Base-by-base conservation (phyloP, 2,113 vertebrate species). In the Pterocles orientalis region DNA sequence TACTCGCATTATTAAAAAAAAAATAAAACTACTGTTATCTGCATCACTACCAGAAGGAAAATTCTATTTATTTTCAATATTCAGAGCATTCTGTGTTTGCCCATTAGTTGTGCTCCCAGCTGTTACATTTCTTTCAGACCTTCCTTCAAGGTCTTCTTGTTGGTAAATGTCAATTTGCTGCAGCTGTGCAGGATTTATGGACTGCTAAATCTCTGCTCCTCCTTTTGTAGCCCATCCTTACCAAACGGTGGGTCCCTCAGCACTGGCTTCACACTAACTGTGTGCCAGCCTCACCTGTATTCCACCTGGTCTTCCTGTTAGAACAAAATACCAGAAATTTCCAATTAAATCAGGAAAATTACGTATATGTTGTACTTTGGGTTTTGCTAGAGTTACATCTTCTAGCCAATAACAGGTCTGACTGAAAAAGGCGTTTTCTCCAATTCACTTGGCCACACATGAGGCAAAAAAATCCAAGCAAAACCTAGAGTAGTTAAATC, bases 111-210 rank as follows among this genome's bases (percentile, higher is more conserved):
- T 68, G 15, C 77, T 96, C 50, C 54, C 92, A 92, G 91, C 47
- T 97, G 91, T 92, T 90, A 94, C 34, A 62, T 66, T 84, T 88
- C 69, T 94, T 93, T 94, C 73, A 94, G 78, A 87, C 41, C 50
- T 95, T 86, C 43, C 36, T 95, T 95, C 82, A 94, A 95, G 90
- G 91, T 94, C 85, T 95, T 90, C 25, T 85, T 48, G 93, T 95
- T 84, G 47, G 54, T 86, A 84, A 96, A 94, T 94, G 84, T 88
- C 94, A 96, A 19, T 47, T 90, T 79, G 90, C 82, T 88, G 56
- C 33, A 86, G 58, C 83, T 83, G 71, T 80, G 39, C 36, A 54
- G 68, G 79, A 95, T 96, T 93, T 96, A 93, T 76, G 56, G 45
- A 18, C 58, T 65, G 70, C 33, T 91, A 88, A 82, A 93, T 96